Evolutionary conservation across 2,113 vertebrate genomes (phyloP).

Genomic region (Bubo scandiacus): DNA sequence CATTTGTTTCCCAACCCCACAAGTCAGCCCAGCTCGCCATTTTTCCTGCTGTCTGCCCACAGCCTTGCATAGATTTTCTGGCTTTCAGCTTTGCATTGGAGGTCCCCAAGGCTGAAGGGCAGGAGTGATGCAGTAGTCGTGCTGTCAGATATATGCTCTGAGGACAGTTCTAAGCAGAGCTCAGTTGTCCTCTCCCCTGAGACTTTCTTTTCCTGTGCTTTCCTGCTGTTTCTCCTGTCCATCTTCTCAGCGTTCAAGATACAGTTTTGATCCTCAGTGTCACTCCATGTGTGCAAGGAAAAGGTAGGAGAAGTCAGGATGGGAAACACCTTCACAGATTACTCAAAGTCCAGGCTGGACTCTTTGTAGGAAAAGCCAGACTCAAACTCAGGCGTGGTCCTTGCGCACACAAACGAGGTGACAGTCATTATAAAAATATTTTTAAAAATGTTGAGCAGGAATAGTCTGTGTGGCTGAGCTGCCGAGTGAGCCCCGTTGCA

Average conservation of each 20-base stretch:
- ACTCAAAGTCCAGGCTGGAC: neutral
- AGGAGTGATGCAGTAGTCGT: neutral
- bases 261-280: neutral
- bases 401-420: neutral
- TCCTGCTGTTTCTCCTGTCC: neutral
- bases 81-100: neutral
- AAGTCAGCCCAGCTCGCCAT: neutral
- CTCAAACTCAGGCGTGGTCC: neutral
- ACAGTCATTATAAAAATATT: neutral
- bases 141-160: neutral
- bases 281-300: neutral
- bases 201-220: neutral
- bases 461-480: accelerated
- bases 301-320: neutral
- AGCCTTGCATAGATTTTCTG: neutral
- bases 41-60: neutral
- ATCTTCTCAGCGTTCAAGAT: neutral
- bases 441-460: accelerated
- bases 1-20: neutral
- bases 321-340: neutral
- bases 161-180: neutral
- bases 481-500: accelerated
- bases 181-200: neutral
- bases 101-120: neutral
- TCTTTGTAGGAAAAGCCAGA: neutral